phyloP scores from a whole-genome alignment of 2,888 invertebrate genomes.

The Netelia inedita region DNA sequence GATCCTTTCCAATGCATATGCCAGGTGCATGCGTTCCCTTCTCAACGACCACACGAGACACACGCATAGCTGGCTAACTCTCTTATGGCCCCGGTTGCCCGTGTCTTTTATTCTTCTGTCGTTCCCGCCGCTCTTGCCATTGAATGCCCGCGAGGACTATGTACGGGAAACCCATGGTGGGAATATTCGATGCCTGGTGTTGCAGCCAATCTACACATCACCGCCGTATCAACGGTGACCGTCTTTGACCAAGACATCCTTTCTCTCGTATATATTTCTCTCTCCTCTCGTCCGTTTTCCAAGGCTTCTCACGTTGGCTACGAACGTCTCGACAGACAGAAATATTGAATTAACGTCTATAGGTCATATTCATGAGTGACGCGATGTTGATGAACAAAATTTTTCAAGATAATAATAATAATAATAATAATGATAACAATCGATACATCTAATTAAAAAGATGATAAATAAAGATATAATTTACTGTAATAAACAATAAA shows the following conservation, averaged over 20 bases:
- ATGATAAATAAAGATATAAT: too few species aligned
- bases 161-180: conserved; percentile 16
- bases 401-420: too few species aligned
- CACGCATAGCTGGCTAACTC: conserved; percentile 38
- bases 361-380: too few species aligned
- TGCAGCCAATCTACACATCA: conserved; percentile 22
- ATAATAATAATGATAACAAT: too few species aligned
- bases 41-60: conserved; percentile 28
- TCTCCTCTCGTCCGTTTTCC: too few species aligned
- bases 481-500: too few species aligned
- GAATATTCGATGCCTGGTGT: conserved; percentile 11
- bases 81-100: neutral
- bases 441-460: too few species aligned
- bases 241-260: neutral
- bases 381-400: too few species aligned
- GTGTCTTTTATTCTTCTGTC: conserved; percentile 7
- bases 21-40: conserved; percentile 55
- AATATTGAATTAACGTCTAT: too few species aligned
- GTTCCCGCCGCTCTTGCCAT: conserved; percentile 8
- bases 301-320: too few species aligned
- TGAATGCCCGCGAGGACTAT: conserved; percentile 15
- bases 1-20: conserved; percentile 47
- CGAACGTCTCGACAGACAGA: too few species aligned
- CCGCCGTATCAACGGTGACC: neutral
- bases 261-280: neutral